Evolutionary conservation across 2,888 invertebrate species (phyloP), one percentile per base, ranked within the genome.

Genomic region (Epinotia bilunana): DNA sequence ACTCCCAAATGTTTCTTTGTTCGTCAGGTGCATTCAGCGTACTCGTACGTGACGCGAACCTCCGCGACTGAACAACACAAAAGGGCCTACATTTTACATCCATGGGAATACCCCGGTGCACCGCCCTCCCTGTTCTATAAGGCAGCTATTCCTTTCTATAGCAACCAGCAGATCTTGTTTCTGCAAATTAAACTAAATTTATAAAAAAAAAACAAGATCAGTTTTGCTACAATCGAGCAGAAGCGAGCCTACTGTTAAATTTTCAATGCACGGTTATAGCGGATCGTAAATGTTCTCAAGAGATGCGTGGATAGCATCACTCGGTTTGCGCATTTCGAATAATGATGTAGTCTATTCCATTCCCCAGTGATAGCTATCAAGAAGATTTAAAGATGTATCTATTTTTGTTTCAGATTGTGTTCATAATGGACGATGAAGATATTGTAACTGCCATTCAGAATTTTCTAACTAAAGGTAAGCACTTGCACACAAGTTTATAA

Each of bases 81-180:
- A 86, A 81, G 78, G 76, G 53, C 68, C 77, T 79, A 87, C 87
- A 88, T 84, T 69, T 76, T 78, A 80, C 78, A 82, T 83, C 85
- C 83, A 77, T 77, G 84, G 88, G 86, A 87, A 87, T 87, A 83
- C 87, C 88, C 85, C 77, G 72, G 77, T 82, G 84, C 87, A 85
- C 80, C 81, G 78, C 79, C 72, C 28, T 23, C 58, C 49, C 46
- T 53, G 7, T n/a, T 49, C 1, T n/a, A 53, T 53, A 55, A 53
- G 18, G 12, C 46, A 74, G 62, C 20, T 46, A 65, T 64, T 20
- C 33, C 60, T 60, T 55, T 70, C 58, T 74, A 46, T 43, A 20
- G 60, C 58, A 18, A 73, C n/a, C 18, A 18, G 12, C 20, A 39
- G 13, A 23, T 60, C 12, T 55, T 28, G 18, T 12, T 58, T 80